Evolutionary conservation across 1,140 invertebrate genomes (phyloP).

Genomic region (Brachionus plicatilis): DNA sequence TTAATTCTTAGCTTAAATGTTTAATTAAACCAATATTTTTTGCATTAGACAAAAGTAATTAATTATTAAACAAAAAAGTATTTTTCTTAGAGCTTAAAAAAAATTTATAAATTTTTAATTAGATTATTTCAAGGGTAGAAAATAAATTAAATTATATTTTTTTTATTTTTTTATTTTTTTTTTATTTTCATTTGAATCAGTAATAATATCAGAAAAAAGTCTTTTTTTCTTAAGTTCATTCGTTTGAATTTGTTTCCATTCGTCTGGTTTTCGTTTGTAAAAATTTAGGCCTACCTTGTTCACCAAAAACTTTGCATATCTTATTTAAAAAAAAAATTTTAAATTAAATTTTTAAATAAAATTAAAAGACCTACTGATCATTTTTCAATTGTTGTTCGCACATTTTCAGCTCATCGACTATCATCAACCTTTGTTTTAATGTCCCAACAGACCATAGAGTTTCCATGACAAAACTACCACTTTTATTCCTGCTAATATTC

Average conservation of each 20-base stretch:
- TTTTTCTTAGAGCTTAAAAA: too few relatives aligned
- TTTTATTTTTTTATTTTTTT: slow-evolving; percentile 25
- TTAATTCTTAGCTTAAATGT: too few relatives aligned
- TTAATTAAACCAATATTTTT: too few relatives aligned
- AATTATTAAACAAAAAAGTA: too few relatives aligned
- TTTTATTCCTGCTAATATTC: slow-evolving; percentile 36
- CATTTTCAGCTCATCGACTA: slow-evolving; percentile 26
- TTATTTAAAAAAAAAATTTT: not conserved
- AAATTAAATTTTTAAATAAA: not conserved
- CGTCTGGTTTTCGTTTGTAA: slow-evolving; percentile 33
- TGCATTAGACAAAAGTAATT: too few relatives aligned
- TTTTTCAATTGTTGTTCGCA: slow-evolving; percentile 36
- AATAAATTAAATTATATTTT: not conserved
- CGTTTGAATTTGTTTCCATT: slow-evolving; percentile 34
- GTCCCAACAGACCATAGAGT: not conserved
- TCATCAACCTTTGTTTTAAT: not conserved
- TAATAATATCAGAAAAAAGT: slow-evolving; percentile 18
- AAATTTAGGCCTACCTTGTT: slow-evolving; percentile 32
- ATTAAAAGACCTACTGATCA: not conserved
- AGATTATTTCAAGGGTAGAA: too few relatives aligned
- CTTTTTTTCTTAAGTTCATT: slow-evolving; percentile 24
- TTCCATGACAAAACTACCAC: slow-evolving; percentile 40
- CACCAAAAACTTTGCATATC: slow-evolving; percentile 32
- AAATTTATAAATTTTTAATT: too few relatives aligned
- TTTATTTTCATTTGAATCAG: not conserved